Percentiles rank a stretch among this genome's conserved stretches.
These are phyloP conservation scores for Emydocephalus ijimae DNA, from an alignment of 2,113 vertebrate species.

Conservation along the genomic window DNA sequence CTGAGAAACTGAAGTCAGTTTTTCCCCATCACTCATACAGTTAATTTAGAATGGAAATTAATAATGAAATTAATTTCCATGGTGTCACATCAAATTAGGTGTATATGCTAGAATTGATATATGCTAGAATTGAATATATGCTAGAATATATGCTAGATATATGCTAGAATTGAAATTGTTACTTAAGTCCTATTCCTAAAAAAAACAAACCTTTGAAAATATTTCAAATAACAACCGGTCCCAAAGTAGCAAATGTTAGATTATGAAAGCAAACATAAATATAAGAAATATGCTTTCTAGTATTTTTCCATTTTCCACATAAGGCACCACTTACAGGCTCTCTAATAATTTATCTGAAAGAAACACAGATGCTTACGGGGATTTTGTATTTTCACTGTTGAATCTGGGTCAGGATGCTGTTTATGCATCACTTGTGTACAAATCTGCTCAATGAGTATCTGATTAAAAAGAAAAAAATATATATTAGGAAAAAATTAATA, in stretches of 20 bases:
- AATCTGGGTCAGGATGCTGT: conserved; percentile 96
- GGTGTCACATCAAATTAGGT: background rate
- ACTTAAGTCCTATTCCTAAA: background rate
- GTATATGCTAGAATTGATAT: background rate
- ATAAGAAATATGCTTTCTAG: background rate
- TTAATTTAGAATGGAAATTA: conserved; percentile 70
- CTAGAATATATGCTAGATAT: background rate
- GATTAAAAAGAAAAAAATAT: conserved; percentile 46
- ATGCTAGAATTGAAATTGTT: background rate
- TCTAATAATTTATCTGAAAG: conserved; percentile 4
- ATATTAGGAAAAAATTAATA: conserved; percentile 25
- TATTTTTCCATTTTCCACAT: background rate
- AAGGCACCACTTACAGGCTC: background rate
- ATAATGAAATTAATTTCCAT: background rate
- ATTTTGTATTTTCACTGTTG: conserved; percentile 94
- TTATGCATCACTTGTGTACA: conserved; percentile 97
- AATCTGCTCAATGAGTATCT: conserved; percentile 97
- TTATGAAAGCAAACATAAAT: conserved; percentile 13
- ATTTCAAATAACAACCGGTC: background rate
- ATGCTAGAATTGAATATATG: background rate
- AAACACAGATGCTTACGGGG: conserved; percentile 83
- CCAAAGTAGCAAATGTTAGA: conserved; percentile 62
- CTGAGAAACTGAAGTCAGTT: conserved; percentile 34
- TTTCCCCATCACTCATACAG: background rate
- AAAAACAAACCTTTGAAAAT: background rate